Percentiles rank a stretch among this genome's conserved stretches.
These are phyloP conservation scores for Malurus cyaneus DNA, from an alignment of 2,113 vertebrate genomes.

Conservation along the genomic window DNA sequence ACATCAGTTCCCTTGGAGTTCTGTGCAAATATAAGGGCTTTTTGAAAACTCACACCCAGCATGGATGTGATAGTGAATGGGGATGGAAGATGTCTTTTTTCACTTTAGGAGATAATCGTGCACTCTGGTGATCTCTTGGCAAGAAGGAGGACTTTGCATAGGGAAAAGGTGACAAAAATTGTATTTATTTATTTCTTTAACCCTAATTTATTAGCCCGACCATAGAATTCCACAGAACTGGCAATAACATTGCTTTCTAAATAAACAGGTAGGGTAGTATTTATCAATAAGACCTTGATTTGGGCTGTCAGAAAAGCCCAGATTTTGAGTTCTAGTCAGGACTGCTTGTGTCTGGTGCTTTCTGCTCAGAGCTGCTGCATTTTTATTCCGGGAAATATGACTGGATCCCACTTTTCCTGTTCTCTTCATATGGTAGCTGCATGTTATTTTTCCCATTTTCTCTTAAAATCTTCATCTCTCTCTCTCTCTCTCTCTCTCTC, in stretches of 20 bases:
- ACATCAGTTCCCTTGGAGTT: not conserved
- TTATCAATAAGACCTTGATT: not conserved
- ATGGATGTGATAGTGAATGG: not conserved
- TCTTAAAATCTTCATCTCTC: not conserved
- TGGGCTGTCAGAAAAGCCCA: not conserved
- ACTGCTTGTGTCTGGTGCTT: not conserved
- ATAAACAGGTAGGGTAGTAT: not conserved
- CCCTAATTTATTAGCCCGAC: not conserved
- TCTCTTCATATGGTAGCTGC: rapidly evolving
- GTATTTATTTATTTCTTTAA: not conserved
- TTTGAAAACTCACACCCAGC: not conserved
- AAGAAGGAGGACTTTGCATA: not conserved
- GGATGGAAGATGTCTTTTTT: not conserved
- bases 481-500: not conserved
- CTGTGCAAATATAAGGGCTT: not conserved
- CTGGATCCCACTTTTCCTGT: not conserved
- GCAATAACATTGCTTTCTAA: not conserved
- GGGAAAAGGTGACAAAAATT: not conserved
- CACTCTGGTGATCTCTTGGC: not conserved
- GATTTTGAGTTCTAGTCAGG: not conserved
- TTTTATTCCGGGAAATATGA: not conserved
- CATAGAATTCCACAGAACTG: not conserved
- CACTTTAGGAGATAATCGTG: not conserved
- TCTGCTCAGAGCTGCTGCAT: not conserved
- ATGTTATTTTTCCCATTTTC: not conserved